Evolutionary conservation across 2,797 vertebrate genomes (phyloP).

Genomic region (Gallinago solitaria): DNA sequence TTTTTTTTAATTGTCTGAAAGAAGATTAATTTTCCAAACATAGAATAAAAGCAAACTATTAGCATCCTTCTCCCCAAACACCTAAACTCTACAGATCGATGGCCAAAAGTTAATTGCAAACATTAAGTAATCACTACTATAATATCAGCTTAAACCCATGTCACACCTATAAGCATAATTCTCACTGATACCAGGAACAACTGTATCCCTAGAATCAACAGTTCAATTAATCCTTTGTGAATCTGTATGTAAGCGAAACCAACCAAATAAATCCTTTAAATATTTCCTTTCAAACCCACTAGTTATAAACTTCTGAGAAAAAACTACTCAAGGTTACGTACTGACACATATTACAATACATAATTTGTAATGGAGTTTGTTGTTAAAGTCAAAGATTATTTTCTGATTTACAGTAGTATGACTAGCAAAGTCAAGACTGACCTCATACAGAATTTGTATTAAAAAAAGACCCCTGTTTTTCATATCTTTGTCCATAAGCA

Average conservation of each 20-base stretch:
- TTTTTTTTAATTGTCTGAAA: neutral
- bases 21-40: neutral
- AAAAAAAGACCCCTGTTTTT: neutral
- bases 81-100: neutral
- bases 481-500: neutral
- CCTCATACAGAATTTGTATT: neutral
- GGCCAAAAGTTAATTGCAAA: neutral
- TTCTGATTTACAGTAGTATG: neutral
- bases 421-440: neutral
- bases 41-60: neutral
- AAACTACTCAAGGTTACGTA: neutral
- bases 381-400: neutral
- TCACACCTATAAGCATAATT: neutral
- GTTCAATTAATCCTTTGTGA: neutral
- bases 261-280: neutral
- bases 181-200: neutral
- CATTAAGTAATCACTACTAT: neutral
- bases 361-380: neutral
- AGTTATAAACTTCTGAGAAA: neutral
- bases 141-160: neutral
- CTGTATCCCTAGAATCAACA: neutral
- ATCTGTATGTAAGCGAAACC: neutral
- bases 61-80: neutral
- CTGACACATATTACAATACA: accelerated
- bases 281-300: neutral